Percentiles rank a stretch among this genome's conserved stretches.
phyloP scores from a whole-genome alignment of 2,888 invertebrate species.

The Blera fallax region DNA sequence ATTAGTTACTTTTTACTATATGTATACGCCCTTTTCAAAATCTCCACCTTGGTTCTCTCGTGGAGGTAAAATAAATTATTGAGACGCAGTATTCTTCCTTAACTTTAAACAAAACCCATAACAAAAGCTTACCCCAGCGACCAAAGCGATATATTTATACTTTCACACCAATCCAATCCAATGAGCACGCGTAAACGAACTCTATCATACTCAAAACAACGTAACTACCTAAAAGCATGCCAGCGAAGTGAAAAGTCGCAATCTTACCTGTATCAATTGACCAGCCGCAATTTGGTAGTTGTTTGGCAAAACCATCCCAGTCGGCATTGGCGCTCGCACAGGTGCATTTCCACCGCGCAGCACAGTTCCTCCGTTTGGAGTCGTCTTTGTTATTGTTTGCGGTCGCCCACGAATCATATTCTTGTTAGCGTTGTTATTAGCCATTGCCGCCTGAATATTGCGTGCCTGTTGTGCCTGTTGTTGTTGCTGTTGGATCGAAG shows the following conservation, averaged over 20 bases:
- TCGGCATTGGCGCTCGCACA: conserved; percentile 78
- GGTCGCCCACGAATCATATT: conserved; percentile 78
- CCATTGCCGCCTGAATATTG: conserved; percentile 78
- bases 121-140: background rate
- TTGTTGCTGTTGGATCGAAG: conserved; percentile 80
- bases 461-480: conserved; percentile 78
- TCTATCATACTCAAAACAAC: background rate
- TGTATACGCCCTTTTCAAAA: too few relatives aligned
- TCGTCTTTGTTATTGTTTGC: conserved; percentile 76
- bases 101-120: background rate
- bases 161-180: background rate
- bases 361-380: conserved; percentile 75
- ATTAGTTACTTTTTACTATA: too few relatives aligned
- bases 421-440: conserved; percentile 74
- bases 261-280: conserved; percentile 79
- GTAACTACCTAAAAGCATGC: conserved; percentile 28
- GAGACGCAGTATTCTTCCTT: too few relatives aligned
- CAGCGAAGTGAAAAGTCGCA: background rate
- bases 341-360: conserved; percentile 75
- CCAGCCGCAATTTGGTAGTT: conserved; percentile 80
- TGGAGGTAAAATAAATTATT: too few relatives aligned
- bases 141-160: background rate
- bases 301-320: conserved; percentile 79
- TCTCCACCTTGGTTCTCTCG: too few relatives aligned
- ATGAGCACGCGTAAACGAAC: background rate